These are phyloP conservation scores for Elymnias hypermnestra DNA, from an alignment of 1,140 invertebrate genomes.

Conservation along the genomic window DNA sequence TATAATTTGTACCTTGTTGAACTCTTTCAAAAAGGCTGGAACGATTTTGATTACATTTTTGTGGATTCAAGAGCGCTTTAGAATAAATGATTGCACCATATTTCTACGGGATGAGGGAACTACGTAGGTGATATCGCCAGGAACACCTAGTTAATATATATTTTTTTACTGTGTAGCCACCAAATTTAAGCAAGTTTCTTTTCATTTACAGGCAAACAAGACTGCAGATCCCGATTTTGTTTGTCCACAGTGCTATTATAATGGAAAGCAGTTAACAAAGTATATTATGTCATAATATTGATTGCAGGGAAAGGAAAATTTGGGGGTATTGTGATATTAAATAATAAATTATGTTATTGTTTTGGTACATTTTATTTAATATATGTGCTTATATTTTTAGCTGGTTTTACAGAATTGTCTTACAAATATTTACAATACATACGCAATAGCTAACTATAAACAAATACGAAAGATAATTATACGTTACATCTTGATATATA, in stretches of 20 bases:
- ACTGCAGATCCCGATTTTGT: slow-evolving; percentile 52
- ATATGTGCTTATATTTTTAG: slow-evolving; percentile 1
- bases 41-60: no score
- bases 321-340: slow-evolving; percentile 21
- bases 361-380: slow-evolving; percentile 13
- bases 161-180: no score
- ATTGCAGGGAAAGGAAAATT: neutral
- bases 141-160: no score
- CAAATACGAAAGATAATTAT: no score
- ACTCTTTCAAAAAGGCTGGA: no score
- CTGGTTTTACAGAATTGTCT: neutral
- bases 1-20: no score
- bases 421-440: slow-evolving; percentile 12
- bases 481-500: no score
- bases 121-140: no score
- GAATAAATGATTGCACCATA: no score
- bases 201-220: slow-evolving; percentile 58
- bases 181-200: no score
- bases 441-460: slow-evolving; percentile 1
- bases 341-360: slow-evolving; percentile 7
- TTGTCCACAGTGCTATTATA: slow-evolving; percentile 60
- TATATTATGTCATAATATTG: slow-evolving; percentile 33
- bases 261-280: slow-evolving; percentile 47
- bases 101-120: no score
- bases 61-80: no score